phyloP scores from a whole-genome alignment of 2,888 invertebrate species.

The Copidosoma aretas region DNA sequence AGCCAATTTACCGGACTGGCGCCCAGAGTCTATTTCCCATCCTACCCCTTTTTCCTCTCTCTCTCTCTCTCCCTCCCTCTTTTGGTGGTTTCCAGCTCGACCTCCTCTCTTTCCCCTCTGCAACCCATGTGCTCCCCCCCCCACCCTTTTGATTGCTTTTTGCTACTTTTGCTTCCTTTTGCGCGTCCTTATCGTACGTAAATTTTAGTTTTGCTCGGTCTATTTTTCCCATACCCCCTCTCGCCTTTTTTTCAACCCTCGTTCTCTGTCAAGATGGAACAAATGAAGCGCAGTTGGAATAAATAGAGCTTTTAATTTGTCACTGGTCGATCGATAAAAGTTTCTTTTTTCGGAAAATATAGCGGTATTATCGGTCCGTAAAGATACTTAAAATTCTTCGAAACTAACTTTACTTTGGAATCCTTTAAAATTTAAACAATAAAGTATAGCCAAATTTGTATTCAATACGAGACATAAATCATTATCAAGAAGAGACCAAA shows the following conservation, averaged over 20 bases:
- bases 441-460: too few species aligned
- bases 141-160: conserved; percentile 2
- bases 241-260: too few species aligned
- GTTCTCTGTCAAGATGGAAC: background rate
- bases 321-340: background rate
- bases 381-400: too few species aligned
- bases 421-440: too few species aligned
- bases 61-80: conserved; percentile 3
- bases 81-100: background rate
- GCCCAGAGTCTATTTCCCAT: conserved; percentile 40
- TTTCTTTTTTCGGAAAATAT: background rate
- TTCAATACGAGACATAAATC: too few species aligned
- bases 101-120: background rate
- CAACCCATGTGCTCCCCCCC: background rate
- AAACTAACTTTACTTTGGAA: too few species aligned
- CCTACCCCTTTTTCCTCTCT: conserved; percentile 8
- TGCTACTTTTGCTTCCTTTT: background rate
- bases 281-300: background rate
- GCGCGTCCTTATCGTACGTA: background rate
- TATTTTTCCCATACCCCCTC: background rate
- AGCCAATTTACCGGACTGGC: conserved; percentile 56
- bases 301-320: background rate
- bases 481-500: too few species aligned
- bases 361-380: background rate
- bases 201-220: background rate